Conservation (phyloP, 35 echinoderm and acorn worm genomes). For the Heliocidaris tuberculata region DNA sequence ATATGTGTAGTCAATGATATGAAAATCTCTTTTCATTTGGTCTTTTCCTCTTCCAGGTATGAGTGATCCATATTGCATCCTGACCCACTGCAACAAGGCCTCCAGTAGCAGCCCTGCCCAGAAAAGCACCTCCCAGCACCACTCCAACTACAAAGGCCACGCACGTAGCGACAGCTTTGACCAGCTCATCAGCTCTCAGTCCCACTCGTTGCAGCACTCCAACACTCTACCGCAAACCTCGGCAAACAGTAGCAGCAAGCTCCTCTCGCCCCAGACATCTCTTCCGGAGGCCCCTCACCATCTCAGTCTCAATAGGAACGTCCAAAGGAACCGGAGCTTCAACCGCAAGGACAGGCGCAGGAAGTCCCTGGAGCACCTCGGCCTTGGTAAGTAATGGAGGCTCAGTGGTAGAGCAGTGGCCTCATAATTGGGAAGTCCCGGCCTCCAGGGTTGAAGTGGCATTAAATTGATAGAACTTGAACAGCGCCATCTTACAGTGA, state of each 20-base stretch:
- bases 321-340: constrained; percentile 7
- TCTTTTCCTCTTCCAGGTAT: constrained; percentile 46
- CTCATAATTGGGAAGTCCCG: no score
- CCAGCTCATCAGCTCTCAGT: background rate
- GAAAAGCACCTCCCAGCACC: background rate
- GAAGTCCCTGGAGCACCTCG: constrained; percentile 45
- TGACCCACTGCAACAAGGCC: constrained; percentile 61
- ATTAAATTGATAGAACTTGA: no score
- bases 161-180: background rate
- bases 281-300: background rate
- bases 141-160: constrained; percentile 9
- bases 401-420: no score
- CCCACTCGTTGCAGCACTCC: background rate
- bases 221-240: background rate
- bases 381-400: background rate
- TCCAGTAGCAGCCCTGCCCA: constrained; percentile 40
- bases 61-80: constrained; percentile 82
- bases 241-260: constrained; percentile 6
- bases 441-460: no score
- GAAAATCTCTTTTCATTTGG: background rate
- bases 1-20: background rate
- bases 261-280: constrained; percentile 24
- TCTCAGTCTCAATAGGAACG: background rate
- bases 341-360: constrained; percentile 39
- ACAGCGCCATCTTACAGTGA: no score